These are phyloP conservation scores for Helicoverpa zea DNA, from an alignment of 1,140 invertebrate genomes.

Conservation along the genomic window DNA sequence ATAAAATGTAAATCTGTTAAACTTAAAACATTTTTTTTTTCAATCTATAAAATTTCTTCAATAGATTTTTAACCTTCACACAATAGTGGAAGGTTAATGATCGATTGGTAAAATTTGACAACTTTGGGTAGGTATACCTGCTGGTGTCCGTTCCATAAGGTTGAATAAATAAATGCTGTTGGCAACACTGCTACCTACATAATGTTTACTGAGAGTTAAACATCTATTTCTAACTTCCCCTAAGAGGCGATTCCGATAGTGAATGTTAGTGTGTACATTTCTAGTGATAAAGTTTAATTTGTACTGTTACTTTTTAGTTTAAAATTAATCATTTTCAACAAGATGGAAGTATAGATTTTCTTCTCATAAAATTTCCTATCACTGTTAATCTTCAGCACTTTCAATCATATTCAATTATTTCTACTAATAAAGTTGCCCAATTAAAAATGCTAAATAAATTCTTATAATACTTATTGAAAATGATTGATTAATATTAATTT, in stretches of 20 bases:
- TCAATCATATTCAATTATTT: not conserved
- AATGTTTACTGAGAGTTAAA: not conserved
- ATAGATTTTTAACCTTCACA: no score
- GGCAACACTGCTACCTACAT: not conserved
- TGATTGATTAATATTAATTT: conserved; percentile 38
- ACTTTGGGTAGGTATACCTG: no score
- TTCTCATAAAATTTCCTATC: no score
- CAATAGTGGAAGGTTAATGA: no score
- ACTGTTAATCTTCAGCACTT: no score
- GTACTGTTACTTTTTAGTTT: not conserved
- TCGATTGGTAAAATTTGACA: no score
- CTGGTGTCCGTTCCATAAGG: no score
- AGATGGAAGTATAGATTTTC: not conserved
- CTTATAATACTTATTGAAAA: conserved; percentile 36
- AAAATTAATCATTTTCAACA: conserved; percentile 47
- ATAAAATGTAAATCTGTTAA: no score
- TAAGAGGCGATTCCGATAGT: not conserved
- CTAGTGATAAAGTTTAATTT: not conserved
- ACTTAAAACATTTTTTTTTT: no score
- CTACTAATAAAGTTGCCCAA: not conserved
- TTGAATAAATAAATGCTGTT: no score
- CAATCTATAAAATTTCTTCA: no score
- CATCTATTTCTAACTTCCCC: not conserved
- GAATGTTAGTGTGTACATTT: conserved; percentile 4
- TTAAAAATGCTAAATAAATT: conserved; percentile 17